Evolutionary conservation across 2,797 vertebrate genomes (phyloP), one percentile per base, ranked within the genome.

Genomic region (Cygnus olor): DNA sequence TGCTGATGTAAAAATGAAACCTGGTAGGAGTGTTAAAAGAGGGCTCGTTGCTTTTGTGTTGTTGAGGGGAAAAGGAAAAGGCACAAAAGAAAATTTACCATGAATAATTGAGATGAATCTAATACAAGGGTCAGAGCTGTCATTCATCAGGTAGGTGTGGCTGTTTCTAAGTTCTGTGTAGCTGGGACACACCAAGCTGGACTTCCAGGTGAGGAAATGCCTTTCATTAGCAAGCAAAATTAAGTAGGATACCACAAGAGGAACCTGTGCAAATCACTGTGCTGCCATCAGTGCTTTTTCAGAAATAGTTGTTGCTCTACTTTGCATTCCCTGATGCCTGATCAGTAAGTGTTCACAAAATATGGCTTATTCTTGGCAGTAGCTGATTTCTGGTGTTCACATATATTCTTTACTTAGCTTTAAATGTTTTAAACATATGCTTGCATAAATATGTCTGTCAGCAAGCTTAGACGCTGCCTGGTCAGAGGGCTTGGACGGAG

Each of bases 161-260:
- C 56, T 56, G 30, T 56, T 63, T 64, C 49, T 44, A 80, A 85
- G 44, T 51, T 90, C 34, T 69, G 79, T 76, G 85, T 51, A 72
- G 89, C 4, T 88, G 42, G 40, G 47, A 84, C 47, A 84, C 44
- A 89, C 58, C 28, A 71, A 70, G 45, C 72, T 71, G 69, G 40
- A 25, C 77, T 91, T 76, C 27, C 42, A 73, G 24, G 66, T 40
- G 71, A 95, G 71, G 80, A 91, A 90, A 86, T 93, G 47, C 27
- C 47, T 73, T 51, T 85, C 11, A n/a, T 70, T 63, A 79, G 32
- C 18, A 83, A 77, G n/a, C 17, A 83, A 45, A 92, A 83, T 76
- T 72, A 66, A 86, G 58, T 40, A 76, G 54, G 28, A 77, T 58
- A 61, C 38, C 16, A 24, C 66, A 38, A 1, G 1, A 89, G 51